Conservation (phyloP, 2,888 invertebrate species). For the Agrilus biguttatus region DNA sequence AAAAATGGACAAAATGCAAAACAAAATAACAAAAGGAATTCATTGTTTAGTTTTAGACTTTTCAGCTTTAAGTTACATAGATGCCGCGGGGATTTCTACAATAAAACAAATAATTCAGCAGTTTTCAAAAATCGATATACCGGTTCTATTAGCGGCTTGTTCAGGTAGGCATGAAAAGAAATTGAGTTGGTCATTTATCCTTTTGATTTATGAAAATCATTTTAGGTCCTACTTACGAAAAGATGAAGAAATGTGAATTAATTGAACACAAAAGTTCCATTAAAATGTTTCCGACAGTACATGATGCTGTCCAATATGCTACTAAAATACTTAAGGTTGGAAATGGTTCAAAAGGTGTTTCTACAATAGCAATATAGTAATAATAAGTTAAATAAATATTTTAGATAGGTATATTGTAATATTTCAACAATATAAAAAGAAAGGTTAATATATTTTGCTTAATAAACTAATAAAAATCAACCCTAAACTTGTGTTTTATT, state of each 20-base stretch:
- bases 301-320: conserved; percentile 49
- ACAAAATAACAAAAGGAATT: conserved; percentile 20
- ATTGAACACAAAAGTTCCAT: conserved; percentile 37
- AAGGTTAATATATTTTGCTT: no score
- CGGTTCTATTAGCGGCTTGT: conserved; percentile 40
- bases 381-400: no score
- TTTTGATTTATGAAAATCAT: conserved; percentile 6
- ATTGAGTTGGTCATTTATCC: conserved; percentile 13
- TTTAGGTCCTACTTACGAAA: conserved; percentile 50
- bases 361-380: no score
- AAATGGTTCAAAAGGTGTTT: no score
- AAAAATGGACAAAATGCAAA: conserved; percentile 7
- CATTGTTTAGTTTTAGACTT: conserved; percentile 42
- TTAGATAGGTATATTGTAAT: no score
- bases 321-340: no score
- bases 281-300: conserved; percentile 43
- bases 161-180: conserved; percentile 25
- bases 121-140: conserved; percentile 36
- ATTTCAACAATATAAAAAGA: no score
- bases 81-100: conserved; percentile 46
- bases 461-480: no score
- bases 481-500: no score
- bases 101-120: conserved; percentile 38
- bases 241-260: conserved; percentile 42
- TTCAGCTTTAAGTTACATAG: conserved; percentile 46